A percentile compares a stretch with the other conserved stretches of the same genome.
phyloP scores from a whole-genome alignment of 2,888 invertebrate species.

The Monochamus alternatus region DNA sequence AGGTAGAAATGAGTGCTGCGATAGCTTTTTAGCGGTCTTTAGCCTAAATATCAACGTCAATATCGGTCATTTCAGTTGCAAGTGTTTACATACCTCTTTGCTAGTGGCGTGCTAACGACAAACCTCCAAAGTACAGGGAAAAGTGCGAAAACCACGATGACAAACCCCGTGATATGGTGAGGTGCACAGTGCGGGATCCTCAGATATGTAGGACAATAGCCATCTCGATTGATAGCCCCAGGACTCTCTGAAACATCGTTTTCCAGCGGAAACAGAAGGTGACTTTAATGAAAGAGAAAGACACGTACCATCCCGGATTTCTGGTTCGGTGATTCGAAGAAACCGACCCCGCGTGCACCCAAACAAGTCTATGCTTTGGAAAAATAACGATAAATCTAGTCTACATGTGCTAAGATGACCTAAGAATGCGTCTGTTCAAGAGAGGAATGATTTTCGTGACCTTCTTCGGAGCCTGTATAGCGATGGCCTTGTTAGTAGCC shows the following conservation, averaged over 20 bases:
- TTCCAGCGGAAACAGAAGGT: not conserved
- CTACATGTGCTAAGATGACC: constrained; percentile 39
- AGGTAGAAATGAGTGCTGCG: constrained; percentile 4
- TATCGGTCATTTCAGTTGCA: not conserved
- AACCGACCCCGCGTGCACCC: not conserved
- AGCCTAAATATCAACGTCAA: constrained; percentile 12
- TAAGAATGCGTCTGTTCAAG: constrained; percentile 79
- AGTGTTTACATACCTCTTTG: not conserved
- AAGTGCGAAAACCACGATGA: not conserved
- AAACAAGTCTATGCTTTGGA: not conserved
- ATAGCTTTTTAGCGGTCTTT: constrained; percentile 25
- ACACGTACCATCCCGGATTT: constrained; percentile 43
- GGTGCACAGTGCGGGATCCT: constrained; percentile 1
- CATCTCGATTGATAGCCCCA: constrained; percentile 17
- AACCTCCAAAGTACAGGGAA: not conserved
- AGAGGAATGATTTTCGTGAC: constrained; percentile 87
- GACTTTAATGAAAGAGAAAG: constrained; percentile 34
- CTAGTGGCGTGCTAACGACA: not conserved
- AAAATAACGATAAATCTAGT: not conserved
- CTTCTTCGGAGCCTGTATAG: constrained; percentile 84
- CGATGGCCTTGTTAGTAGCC: constrained; percentile 84
- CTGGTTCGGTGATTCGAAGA: constrained; percentile 40
- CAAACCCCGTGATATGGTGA: not conserved
- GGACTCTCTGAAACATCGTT: constrained; percentile 8
- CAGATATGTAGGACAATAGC: constrained; percentile 30